Conservation (phyloP, 2,888 invertebrate species). For the Limnephilus lunatus region DNA sequence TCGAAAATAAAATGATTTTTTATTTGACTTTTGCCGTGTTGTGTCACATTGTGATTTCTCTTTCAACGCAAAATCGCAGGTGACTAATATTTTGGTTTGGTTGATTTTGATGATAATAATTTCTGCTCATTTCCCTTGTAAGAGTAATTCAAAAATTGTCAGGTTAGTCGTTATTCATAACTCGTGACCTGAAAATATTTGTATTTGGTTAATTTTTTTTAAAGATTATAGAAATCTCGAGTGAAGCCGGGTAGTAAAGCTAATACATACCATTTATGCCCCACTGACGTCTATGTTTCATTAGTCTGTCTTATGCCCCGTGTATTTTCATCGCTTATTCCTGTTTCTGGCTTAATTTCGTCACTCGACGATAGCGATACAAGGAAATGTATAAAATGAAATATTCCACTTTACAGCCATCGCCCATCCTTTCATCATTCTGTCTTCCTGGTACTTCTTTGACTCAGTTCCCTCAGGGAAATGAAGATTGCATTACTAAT, state of each 20-base stretch:
- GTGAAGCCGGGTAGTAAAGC: neutral
- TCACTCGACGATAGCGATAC: neutral
- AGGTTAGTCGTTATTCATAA: neutral
- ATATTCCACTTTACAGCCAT: neutral
- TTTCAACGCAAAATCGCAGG: neutral
- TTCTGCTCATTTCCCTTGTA: neutral
- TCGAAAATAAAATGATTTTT: too few species aligned
- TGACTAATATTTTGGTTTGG: neutral
- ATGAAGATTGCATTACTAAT: constrained; percentile 22
- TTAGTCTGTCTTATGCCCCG: too few species aligned
- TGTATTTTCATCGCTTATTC: neutral
- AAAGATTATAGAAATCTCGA: neutral
- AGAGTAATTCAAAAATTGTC: neutral
- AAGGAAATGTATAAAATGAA: neutral
- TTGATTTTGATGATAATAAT: neutral
- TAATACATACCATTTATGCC: neutral
- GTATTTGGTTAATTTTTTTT: neutral
- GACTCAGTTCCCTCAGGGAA: constrained; percentile 25
- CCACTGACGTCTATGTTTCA: neutral
- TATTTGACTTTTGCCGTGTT: neutral
- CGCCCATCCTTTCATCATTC: neutral
- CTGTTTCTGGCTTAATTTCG: neutral
- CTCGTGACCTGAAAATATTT: neutral
- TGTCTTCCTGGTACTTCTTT: constrained; percentile 31
- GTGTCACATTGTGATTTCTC: too few species aligned